Conservation (phyloP, 2,113 vertebrate species). For the Salvelinus fontinalis region DNA sequence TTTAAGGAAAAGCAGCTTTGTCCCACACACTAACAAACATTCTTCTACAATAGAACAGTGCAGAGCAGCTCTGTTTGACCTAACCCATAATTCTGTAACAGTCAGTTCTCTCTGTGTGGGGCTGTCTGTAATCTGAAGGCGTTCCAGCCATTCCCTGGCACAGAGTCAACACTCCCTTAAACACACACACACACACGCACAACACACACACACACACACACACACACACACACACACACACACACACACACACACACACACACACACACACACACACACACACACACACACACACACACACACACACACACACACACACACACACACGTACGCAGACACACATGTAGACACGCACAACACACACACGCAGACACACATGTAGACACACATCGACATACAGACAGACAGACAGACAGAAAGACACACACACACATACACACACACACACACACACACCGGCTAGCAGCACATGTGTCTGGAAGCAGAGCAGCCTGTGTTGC, state of each 20-base stretch:
- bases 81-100: neutral
- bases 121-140: constrained; percentile 30
- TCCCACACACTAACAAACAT: neutral
- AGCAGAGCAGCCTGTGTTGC: neutral
- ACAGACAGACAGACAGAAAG: neutral
- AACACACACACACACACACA: no score
- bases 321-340: neutral
- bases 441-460: neutral
- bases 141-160: constrained; percentile 16
- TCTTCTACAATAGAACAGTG: neutral
- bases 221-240: no score
- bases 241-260: no score
- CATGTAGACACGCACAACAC: neutral
- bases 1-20: neutral
- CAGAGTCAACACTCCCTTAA: neutral
- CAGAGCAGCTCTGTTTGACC: neutral
- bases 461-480: neutral
- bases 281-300: neutral
- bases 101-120: neutral
- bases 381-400: neutral
- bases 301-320: neutral
- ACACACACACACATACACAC: no score
- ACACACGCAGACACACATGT: neutral
- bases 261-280: neutral
- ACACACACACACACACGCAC: no score